phyloP scores from a whole-genome alignment of 2,888 invertebrate genomes.

The Agrotis ipsilon region DNA sequence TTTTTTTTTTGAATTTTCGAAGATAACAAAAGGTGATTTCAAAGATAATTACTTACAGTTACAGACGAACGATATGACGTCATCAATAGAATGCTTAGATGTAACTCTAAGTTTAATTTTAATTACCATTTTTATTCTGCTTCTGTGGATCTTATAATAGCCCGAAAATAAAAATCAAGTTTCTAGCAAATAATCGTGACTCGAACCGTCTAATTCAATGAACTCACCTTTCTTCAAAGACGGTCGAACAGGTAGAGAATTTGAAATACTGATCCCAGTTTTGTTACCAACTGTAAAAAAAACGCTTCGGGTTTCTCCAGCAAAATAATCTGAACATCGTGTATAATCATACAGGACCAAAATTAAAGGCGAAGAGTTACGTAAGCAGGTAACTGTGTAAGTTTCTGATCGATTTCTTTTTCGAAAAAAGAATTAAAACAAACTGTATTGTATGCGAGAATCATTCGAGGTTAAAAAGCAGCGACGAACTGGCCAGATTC shows the following conservation, averaged over 20 bases:
- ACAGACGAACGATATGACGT: no score
- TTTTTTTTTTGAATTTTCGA: no score
- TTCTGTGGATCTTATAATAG: no score
- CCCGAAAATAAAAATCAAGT: slow-evolving; percentile 8
- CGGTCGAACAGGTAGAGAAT: slow-evolving; percentile 33
- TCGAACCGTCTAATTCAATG: not conserved
- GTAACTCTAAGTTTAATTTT: not conserved
- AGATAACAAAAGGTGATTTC: no score
- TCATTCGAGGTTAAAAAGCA: slow-evolving; percentile 19
- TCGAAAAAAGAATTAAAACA: slow-evolving; percentile 1
- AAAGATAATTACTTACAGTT: no score
- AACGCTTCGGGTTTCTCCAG: not conserved
- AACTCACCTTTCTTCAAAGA: not conserved
- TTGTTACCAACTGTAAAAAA: not conserved
- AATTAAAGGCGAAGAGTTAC: not conserved
- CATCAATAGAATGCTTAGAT: not conserved
- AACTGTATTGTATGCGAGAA: slow-evolving; percentile 5
- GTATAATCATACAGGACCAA: not conserved
- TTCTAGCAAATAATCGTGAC: not conserved
- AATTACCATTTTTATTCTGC: not conserved
- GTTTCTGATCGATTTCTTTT: not conserved
- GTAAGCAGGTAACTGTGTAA: not conserved
- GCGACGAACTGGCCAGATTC: not conserved
- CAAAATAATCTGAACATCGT: not conserved
- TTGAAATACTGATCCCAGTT: slow-evolving; percentile 2